A percentile compares a stretch with the other conserved stretches of the same genome.
Conservation (phyloP, 2,113 vertebrate species). For the Ophiodon elongatus region DNA sequence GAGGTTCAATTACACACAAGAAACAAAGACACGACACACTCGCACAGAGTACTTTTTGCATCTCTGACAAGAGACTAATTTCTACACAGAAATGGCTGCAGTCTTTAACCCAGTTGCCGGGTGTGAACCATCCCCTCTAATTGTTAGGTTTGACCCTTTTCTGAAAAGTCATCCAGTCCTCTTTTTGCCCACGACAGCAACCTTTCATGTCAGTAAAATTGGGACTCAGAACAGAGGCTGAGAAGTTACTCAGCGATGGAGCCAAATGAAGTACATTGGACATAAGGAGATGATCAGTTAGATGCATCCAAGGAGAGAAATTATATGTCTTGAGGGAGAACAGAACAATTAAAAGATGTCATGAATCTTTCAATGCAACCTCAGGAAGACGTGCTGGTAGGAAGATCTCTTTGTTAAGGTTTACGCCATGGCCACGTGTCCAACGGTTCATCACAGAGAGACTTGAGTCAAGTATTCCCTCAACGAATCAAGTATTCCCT, state of each 20-base stretch:
- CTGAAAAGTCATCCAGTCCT: constrained; percentile 51
- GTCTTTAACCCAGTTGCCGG: constrained; percentile 65
- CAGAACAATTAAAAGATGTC: constrained; percentile 44
- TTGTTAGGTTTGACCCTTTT: constrained; percentile 54
- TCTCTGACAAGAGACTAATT: constrained; percentile 47
- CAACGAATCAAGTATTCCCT: neutral
- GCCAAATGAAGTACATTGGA: constrained; percentile 52
- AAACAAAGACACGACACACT: neutral
- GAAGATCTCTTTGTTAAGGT: constrained; percentile 32
- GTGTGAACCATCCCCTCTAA: constrained; percentile 42
- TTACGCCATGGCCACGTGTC: constrained; percentile 26
- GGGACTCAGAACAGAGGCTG: constrained; percentile 34
- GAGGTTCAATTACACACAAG: constrained; percentile 22
- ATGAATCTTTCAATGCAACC: constrained; percentile 55
- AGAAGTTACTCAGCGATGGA: constrained; percentile 52
- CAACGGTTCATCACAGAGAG: constrained; percentile 44
- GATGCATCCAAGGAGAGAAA: constrained; percentile 60
- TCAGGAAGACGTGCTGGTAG: constrained; percentile 40
- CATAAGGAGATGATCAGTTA: constrained; percentile 58
- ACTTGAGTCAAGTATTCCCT: neutral
- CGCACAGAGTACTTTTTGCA: constrained; percentile 11
- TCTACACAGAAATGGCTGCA: constrained; percentile 68
- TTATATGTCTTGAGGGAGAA: constrained; percentile 42
- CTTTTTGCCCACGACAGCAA: constrained; percentile 55
- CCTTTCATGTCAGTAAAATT: constrained; percentile 60